Evolutionary conservation across 2,888 invertebrate genomes (phyloP).

Genomic region (Pardosa pseudoannulata): DNA sequence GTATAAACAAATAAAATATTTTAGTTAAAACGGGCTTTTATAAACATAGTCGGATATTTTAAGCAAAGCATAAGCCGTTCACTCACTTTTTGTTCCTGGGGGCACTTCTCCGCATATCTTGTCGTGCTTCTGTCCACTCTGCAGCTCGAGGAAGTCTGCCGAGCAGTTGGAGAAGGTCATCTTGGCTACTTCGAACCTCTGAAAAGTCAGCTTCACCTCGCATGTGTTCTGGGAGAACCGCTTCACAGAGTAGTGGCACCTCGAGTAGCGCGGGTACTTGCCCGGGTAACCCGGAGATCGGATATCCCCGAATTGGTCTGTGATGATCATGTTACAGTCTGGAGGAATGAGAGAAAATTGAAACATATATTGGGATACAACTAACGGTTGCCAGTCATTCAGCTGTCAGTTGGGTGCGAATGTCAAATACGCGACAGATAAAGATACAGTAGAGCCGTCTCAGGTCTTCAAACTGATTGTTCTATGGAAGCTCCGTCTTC

Average conservation of each 20-base stretch:
- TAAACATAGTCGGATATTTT: too few relatives aligned
- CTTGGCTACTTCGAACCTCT: constrained; percentile 69
- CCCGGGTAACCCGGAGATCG: constrained; percentile 68
- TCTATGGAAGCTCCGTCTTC: too few relatives aligned
- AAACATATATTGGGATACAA: too few relatives aligned
- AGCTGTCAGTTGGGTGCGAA: too few relatives aligned
- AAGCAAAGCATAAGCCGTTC: too few relatives aligned
- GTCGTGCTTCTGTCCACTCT: constrained; percentile 23
- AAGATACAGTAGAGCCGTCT: too few relatives aligned
- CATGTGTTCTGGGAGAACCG: constrained; percentile 42
- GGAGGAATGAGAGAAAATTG: too few relatives aligned
- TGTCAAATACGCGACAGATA: too few relatives aligned
- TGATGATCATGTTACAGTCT: constrained; percentile 51
- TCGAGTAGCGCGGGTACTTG: constrained; percentile 52
- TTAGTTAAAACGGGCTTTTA: too few relatives aligned
- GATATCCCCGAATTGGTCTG: constrained; percentile 41
- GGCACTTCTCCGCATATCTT: constrained; percentile 72
- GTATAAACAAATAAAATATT: too few relatives aligned
- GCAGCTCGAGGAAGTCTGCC: constrained; percentile 72
- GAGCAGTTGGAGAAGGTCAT: constrained; percentile 66
- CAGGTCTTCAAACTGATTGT: too few relatives aligned
- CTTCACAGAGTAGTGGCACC: constrained; percentile 57
- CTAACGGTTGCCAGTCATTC: too few relatives aligned
- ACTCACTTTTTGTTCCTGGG: constrained; percentile 71
- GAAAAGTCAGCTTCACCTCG: constrained; percentile 58